Percentiles rank a stretch among this genome's conserved stretches.
These are phyloP conservation scores for Rhadina sibilatrix DNA, from an alignment of 2,113 vertebrate genomes.

Conservation along the genomic window DNA sequence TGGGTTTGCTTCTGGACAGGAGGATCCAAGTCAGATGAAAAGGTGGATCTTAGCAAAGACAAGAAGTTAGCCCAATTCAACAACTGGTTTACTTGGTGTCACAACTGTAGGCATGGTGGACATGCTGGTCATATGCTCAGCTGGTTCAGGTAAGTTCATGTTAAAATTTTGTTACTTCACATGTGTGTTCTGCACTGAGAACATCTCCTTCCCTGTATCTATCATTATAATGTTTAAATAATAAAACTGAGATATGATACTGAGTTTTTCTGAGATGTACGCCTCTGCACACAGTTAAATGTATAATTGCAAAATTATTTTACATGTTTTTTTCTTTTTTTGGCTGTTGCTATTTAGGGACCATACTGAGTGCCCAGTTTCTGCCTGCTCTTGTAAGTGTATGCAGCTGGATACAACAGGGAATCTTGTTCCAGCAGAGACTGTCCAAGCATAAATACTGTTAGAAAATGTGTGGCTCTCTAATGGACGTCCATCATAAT, in stretches of 20 bases:
- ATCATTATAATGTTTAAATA: background rate
- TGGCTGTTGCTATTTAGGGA: conserved; percentile 74
- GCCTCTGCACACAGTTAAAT: background rate
- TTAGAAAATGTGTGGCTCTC: background rate
- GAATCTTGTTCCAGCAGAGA: conserved; percentile 93
- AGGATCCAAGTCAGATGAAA: conserved; percentile 92
- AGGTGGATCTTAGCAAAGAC: conserved; percentile 93
- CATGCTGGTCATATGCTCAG: conserved; percentile 98
- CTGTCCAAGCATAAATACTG: conserved; percentile 75
- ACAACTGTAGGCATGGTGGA: conserved; percentile 96
- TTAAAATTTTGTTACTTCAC: background rate
- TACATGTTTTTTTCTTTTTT: background rate
- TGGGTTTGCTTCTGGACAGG: conserved; percentile 72
- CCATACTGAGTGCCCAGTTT: conserved; percentile 95
- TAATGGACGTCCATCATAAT: conserved; percentile 12
- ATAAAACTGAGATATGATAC: background rate
- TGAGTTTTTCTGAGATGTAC: background rate
- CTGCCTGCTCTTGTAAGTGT: conserved; percentile 95
- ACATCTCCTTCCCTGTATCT: background rate
- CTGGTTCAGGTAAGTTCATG: conserved; percentile 90
- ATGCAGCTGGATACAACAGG: conserved; percentile 99
- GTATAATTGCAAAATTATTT: background rate
- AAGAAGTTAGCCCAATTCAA: conserved; percentile 98
- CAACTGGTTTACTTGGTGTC: conserved; percentile 99
- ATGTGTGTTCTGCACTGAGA: background rate